phyloP scores from a whole-genome alignment of 2,888 invertebrate genomes.

The Seladonia tumulorum region DNA sequence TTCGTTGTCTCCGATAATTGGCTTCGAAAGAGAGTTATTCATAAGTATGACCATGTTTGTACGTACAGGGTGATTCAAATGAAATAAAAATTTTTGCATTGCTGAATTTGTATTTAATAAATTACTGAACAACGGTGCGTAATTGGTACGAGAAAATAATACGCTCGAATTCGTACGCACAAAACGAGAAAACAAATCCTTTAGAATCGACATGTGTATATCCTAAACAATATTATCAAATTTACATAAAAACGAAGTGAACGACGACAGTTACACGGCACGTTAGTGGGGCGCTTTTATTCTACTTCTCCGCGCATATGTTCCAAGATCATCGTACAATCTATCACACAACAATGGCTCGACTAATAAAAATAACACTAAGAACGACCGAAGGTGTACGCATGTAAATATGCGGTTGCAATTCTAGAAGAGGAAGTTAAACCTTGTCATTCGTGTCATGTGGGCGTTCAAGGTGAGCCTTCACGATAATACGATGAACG shows the following conservation, averaged over 20 bases:
- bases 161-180: too few species aligned
- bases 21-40: neutral
- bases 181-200: too few species aligned
- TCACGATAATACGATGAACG: slow-evolving; percentile 46
- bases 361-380: slow-evolving; percentile 1
- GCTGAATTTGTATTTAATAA: too few species aligned
- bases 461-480: slow-evolving; percentile 61
- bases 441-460: slow-evolving; percentile 59
- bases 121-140: too few species aligned
- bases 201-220: too few species aligned
- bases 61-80: neutral
- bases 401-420: slow-evolving; percentile 46
- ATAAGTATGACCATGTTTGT: neutral
- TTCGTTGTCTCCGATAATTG: neutral
- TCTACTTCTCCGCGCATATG: neutral
- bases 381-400: slow-evolving; percentile 27
- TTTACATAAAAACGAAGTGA: neutral
- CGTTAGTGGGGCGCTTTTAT: neutral
- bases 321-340: neutral
- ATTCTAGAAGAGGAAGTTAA: slow-evolving; percentile 62
- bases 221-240: too few species aligned
- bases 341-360: neutral
- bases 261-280: neutral
- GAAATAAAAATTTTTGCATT: too few species aligned
- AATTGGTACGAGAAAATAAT: too few species aligned